These are phyloP conservation scores for Pediacus dermestoides DNA, from an alignment of 2,888 invertebrate species.

Conservation along the genomic window DNA sequence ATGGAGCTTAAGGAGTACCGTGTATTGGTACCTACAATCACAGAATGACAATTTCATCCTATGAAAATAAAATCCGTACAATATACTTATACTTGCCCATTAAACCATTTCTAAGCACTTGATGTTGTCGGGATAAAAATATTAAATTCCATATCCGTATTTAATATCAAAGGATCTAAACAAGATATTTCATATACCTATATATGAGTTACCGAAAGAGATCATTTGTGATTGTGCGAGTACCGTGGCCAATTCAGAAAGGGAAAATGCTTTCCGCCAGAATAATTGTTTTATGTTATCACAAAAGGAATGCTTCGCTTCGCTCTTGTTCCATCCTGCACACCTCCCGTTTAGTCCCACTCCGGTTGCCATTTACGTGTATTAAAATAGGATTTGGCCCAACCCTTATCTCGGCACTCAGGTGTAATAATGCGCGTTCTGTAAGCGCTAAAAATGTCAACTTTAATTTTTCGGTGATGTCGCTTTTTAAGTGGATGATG, in stretches of 20 bases:
- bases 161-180: slow-evolving; percentile 33
- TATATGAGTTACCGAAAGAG: slow-evolving; percentile 22
- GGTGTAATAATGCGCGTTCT: slow-evolving; percentile 34
- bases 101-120: too few species aligned
- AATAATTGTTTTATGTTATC: slow-evolving; percentile 48
- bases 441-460: too few species aligned
- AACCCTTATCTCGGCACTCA: slow-evolving; percentile 24
- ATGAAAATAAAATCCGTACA: too few species aligned
- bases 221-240: slow-evolving; percentile 47
- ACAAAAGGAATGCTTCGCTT: slow-evolving; percentile 40
- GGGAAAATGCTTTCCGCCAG: slow-evolving; percentile 48
- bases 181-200: slow-evolving; percentile 27
- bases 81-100: too few species aligned
- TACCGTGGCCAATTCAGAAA: slow-evolving; percentile 46
- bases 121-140: slow-evolving; percentile 36
- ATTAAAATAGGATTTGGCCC: slow-evolving; percentile 21
- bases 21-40: too few species aligned
- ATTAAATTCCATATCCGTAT: slow-evolving; percentile 40
- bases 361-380: slow-evolving; percentile 8
- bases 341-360: slow-evolving; percentile 17
- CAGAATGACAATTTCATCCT: too few species aligned
- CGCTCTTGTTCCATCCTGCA: slow-evolving; percentile 27
- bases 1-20: too few species aligned
- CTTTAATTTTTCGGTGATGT: too few species aligned
- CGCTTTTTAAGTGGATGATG: too few species aligned